Percentiles rank a stretch among this genome's conserved stretches.
phyloP scores from a whole-genome alignment of 2,888 invertebrate genomes.

The Diarsia brunnea region DNA sequence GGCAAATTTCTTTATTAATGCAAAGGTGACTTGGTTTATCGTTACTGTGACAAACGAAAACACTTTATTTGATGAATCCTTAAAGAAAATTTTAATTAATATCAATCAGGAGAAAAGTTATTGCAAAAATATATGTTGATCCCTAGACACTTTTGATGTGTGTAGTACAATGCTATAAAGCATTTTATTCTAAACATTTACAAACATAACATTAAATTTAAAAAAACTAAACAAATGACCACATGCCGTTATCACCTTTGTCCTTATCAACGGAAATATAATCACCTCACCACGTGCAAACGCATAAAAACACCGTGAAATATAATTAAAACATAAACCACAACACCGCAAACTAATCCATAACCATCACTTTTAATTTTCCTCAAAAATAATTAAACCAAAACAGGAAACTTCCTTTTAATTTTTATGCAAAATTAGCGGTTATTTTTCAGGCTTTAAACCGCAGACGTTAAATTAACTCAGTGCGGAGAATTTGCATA shows the following conservation, averaged over 20 bases:
- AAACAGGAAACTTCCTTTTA: slow-evolving; percentile 21
- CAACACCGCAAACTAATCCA: slow-evolving; percentile 36
- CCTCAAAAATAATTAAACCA: slow-evolving; percentile 38
- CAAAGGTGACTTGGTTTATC: no score
- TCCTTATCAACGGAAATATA: slow-evolving; percentile 16
- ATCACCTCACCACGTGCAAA: not conserved
- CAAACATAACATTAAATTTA: not conserved
- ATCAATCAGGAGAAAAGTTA: no score
- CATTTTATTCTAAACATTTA: not conserved
- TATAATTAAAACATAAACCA: slow-evolving; percentile 16
- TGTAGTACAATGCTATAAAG: not conserved
- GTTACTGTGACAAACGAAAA: no score
- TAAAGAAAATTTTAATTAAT: no score
- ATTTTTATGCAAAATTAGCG: slow-evolving; percentile 43
- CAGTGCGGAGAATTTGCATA: slow-evolving; percentile 63
- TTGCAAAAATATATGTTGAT: no score
- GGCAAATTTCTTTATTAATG: no score
- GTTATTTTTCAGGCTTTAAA: slow-evolving; percentile 35
- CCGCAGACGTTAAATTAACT: slow-evolving; percentile 34
- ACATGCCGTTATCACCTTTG: not conserved
- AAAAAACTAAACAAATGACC: not conserved
- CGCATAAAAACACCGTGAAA: slow-evolving; percentile 11
- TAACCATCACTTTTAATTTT: slow-evolving; percentile 46
- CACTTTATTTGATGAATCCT: no score
- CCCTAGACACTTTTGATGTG: no score